phyloP scores from a whole-genome alignment of 2,797 vertebrate species.

The Aulostomus chinensis region DNA sequence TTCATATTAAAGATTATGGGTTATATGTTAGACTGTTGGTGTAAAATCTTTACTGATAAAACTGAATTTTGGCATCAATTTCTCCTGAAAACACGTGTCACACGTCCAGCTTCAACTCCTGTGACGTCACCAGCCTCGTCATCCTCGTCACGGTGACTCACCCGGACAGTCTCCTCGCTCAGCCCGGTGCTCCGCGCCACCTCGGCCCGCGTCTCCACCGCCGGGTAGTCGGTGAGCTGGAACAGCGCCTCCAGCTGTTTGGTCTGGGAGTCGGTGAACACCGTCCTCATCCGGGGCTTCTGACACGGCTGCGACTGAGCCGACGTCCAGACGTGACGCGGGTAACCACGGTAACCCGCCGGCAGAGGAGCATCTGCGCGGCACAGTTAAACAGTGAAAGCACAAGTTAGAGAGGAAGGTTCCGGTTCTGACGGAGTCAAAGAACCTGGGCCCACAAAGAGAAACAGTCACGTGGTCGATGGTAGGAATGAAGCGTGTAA shows the following conservation, averaged over 20 bases:
- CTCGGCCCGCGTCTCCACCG: constrained; percentile 56
- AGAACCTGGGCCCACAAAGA: too few relatives aligned
- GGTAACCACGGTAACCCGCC: constrained; percentile 20
- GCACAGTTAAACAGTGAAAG: too few relatives aligned
- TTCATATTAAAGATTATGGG: too few relatives aligned
- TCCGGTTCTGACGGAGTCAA: too few relatives aligned
- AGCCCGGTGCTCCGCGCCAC: constrained; percentile 65
- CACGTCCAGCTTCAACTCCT: too few relatives aligned
- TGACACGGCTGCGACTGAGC: constrained; percentile 36
- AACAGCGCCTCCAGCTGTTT: constrained; percentile 74
- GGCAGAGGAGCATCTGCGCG: neutral
- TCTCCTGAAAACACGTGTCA: too few relatives aligned
- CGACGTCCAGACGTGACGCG: neutral
- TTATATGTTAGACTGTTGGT: too few relatives aligned
- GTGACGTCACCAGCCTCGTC: too few relatives aligned
- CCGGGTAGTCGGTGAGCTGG: constrained; percentile 64
- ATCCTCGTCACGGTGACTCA: constrained; percentile 59
- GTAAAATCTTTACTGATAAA: too few relatives aligned
- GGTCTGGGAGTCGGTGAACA: constrained; percentile 75
- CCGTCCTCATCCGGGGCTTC: constrained; percentile 68
- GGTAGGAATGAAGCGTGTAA: neutral
- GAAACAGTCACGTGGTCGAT: neutral
- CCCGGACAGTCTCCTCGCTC: constrained; percentile 76
- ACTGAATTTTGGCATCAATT: too few relatives aligned
- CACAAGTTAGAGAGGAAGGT: too few relatives aligned